phyloP scores from a whole-genome alignment of 2,113 vertebrate genomes.

The Lasiurus cinereus region DNA sequence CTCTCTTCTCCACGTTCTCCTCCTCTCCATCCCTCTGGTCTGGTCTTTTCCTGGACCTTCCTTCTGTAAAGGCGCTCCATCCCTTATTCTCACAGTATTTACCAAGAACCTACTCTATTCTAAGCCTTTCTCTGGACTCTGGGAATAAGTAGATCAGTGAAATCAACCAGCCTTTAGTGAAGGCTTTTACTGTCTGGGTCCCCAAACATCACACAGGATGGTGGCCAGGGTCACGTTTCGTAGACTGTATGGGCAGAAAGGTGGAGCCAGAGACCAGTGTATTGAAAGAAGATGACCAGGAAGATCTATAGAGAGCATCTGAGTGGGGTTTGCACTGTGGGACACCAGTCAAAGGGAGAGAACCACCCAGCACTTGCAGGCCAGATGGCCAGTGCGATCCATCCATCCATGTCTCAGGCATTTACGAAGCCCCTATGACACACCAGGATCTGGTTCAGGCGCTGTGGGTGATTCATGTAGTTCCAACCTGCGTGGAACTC shows the following conservation, averaged over 20 bases:
- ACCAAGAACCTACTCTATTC: neutral
- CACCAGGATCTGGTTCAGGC: neutral
- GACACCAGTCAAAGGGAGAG: neutral
- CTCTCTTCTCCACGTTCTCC: neutral
- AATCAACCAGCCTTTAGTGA: no score
- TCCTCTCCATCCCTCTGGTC: neutral
- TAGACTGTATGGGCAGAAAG: neutral
- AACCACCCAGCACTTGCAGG: fast-evolving
- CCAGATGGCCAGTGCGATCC: neutral
- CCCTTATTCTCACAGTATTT: neutral
- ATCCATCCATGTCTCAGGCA: fast-evolving
- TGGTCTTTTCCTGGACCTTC: neutral
- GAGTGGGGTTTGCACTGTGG: fast-evolving
- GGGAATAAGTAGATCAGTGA: neutral
- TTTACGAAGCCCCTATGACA: neutral
- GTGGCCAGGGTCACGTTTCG: fast-evolving
- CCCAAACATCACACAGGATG: fast-evolving
- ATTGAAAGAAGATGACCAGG: neutral
- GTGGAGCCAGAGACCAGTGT: neutral
- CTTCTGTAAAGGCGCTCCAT: no score
- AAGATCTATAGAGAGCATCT: fast-evolving
- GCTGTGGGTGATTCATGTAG: no score
- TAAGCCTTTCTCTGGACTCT: neutral
- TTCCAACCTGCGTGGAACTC: neutral
- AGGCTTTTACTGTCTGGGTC: neutral